These are phyloP conservation scores for Falco concolor DNA, from an alignment of 2,797 vertebrate genomes.

Conservation along the genomic window DNA sequence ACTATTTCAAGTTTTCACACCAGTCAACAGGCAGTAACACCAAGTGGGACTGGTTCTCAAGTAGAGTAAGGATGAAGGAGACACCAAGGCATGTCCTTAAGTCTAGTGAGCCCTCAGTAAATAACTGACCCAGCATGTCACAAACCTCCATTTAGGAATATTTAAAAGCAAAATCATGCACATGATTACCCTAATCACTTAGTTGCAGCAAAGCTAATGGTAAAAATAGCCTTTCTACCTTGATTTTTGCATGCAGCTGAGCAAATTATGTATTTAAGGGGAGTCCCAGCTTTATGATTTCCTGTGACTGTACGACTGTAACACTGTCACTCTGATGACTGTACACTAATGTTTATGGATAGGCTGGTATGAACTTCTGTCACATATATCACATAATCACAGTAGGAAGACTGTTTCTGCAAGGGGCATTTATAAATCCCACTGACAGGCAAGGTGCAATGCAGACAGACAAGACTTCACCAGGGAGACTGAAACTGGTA, in stretches of 20 bases:
- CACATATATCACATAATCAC: not conserved
- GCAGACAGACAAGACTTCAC: not conserved
- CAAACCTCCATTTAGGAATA: not conserved
- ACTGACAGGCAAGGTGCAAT: accelerated
- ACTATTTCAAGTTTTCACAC: not conserved
- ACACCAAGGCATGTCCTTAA: not conserved
- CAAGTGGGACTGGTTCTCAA: not conserved
- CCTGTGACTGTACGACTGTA: not conserved
- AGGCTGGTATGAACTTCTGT: not conserved
- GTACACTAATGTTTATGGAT: not conserved
- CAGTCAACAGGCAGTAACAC: not conserved
- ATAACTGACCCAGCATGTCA: not conserved
- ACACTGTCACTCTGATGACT: not conserved
- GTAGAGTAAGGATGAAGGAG: not conserved
- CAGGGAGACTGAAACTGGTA: not conserved
- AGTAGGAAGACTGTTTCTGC: not conserved
- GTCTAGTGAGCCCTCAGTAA: not conserved
- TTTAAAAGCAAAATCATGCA: not conserved
- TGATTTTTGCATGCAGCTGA: not conserved
- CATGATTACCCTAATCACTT: not conserved
- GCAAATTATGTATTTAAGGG: not conserved
- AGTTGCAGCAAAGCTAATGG: not conserved
- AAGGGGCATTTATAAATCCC: not conserved
- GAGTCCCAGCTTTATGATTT: not conserved
- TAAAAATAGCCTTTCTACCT: not conserved